These are phyloP conservation scores for Smittia aterrima DNA, from an alignment of 2,888 invertebrate genomes.

Conservation along the genomic window DNA sequence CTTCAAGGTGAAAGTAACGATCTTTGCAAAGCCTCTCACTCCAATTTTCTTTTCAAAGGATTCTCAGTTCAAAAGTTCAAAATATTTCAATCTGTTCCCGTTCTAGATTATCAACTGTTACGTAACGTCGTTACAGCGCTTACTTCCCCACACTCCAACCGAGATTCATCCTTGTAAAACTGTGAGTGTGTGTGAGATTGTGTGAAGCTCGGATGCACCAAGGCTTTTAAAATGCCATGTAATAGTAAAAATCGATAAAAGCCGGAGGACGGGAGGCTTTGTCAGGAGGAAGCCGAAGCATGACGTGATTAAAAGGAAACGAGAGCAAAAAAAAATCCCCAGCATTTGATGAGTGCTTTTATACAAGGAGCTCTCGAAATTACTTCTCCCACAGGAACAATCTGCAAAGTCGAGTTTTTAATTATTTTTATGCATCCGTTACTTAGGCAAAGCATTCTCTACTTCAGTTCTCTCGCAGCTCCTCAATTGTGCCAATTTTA, in stretches of 20 bases:
- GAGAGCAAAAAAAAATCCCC: background rate
- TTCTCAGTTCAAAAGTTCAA: too few species aligned
- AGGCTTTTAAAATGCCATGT: background rate
- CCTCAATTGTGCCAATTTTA: too few species aligned
- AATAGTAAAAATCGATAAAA: constrained; percentile 11
- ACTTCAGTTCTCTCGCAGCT: too few species aligned
- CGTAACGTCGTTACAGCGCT: background rate
- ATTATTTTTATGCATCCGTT: too few species aligned
- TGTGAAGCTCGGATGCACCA: constrained; percentile 3
- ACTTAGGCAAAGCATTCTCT: too few species aligned
- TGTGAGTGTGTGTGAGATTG: background rate
- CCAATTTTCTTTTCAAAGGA: too few species aligned
- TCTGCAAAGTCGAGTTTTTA: background rate
- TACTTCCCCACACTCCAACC: background rate
- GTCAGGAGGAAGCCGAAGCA: background rate
- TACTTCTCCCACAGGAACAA: background rate
- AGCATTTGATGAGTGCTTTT: background rate
- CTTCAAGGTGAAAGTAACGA: too few species aligned
- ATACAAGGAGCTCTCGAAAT: background rate
- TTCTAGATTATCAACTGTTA: background rate
- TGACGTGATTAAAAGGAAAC: background rate
- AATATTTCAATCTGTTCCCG: background rate
- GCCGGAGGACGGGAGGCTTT: background rate
- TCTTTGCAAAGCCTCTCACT: too few species aligned
- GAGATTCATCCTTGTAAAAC: constrained; percentile 3